phyloP scores from a whole-genome alignment of 2,113 vertebrate genomes.

The Sus scrofa region DNA sequence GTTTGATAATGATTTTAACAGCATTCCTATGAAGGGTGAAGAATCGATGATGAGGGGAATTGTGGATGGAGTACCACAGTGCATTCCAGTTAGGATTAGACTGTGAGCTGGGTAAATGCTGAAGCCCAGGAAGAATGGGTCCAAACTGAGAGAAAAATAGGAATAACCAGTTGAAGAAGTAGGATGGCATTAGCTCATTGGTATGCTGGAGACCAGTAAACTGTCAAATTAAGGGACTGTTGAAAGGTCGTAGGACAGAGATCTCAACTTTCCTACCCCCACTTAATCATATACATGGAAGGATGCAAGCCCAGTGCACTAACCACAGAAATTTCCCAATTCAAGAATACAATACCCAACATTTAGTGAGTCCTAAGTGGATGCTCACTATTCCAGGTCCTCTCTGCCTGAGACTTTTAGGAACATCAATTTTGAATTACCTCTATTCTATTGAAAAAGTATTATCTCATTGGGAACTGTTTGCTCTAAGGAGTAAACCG shows the following conservation, averaged over 20 bases:
- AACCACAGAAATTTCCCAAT: not conserved
- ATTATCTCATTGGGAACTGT: not conserved
- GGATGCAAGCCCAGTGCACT: accelerated
- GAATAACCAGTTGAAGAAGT: not conserved
- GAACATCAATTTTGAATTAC: not conserved
- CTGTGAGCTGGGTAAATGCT: not conserved
- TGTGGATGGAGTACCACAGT: not conserved
- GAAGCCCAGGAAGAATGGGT: not conserved
- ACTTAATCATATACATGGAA: no score
- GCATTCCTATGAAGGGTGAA: not conserved
- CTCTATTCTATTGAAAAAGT: not conserved
- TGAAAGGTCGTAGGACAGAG: not conserved
- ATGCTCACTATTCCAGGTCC: not conserved
- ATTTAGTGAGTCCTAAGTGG: not conserved
- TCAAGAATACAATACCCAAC: not conserved
- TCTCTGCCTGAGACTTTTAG: not conserved
- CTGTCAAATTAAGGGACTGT: not conserved
- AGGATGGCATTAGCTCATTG: not conserved
- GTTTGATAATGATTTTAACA: not conserved
- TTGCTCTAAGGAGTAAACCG: not conserved
- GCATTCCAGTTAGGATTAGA: not conserved
- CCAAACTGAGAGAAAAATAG: not conserved
- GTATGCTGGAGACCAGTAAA: not conserved
- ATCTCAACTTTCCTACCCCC: not conserved
- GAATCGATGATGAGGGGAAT: not conserved